Evolutionary conservation across 2,888 invertebrate species (phyloP), one percentile per base, ranked within the genome.

Genomic region (Patella depressa): DNA sequence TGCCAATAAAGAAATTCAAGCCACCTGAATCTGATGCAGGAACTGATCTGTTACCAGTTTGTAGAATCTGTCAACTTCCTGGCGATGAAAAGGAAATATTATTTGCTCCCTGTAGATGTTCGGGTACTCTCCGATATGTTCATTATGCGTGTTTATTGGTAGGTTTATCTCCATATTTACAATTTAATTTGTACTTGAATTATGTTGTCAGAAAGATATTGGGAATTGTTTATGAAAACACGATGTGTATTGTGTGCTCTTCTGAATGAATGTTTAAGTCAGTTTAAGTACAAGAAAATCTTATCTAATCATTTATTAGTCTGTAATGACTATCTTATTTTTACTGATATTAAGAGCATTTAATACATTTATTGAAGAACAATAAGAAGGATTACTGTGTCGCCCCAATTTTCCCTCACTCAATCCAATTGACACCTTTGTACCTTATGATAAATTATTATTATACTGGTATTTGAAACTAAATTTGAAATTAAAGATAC

Each of bases 91-190:
- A 79, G 14, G 79, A 81, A 54, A 84, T 91, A 4, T 90, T 93
- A 55, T 93, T 93, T 77, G 91, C 93, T 7, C 93, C 93, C 0
- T 93, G 93, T 84, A 88, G 93, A 65, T 93, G 93, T 85, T 89
- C 93, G 53, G 93, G 93, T 29, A 92, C 93, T 17, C 90, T 93
- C 85, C 90, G 92, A 82, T 93, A 90, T 85, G 93, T 93, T 57
- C 93, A 93, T 84, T 91, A 91, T 79, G 89, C 91, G 74, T 93
- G 93, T 88, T 89, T 93, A 24, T 91, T 92, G 92, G 93, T 92
- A 81, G 84, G 90, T 82, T n/a, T 45, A 45, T 45, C n/a, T 14
- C 11, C 5, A n/a, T 54, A 34, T 17, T 57, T 29, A 7, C 69
- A 5, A 19, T 73, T 17, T 29, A 71, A 71, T 71, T 71, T 72